Evolutionary conservation across 2,888 invertebrate species (phyloP), one percentile per base, ranked within the genome.

Genomic region (Graphium colonna): DNA sequence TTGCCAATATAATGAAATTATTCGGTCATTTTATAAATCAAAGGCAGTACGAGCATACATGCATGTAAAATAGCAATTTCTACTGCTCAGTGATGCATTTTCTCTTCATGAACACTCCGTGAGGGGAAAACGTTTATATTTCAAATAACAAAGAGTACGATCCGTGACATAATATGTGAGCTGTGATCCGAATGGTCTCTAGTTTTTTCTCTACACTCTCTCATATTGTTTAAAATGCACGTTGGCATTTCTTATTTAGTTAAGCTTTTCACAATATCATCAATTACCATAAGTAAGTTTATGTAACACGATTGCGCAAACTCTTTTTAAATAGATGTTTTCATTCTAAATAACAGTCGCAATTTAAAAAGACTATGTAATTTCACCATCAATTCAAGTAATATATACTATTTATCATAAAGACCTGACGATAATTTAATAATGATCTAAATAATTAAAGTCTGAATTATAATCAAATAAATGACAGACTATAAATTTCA

Each of bases 1-100:
- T 36, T 40, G 56, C 54, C 55, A 60, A 59, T 53, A 52, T 57
- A 52, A 59, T 50, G 58, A 60, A 60, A 56, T 57, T 60, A 60
- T 59, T 56, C 51, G 36, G 56, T 51, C 52, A 44, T 38, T 58
- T 53, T 58, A 57, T 57, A 44, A 61, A 69, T 52, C 65, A 60
- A 61, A 70, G 62, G 69, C 71, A 69, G 63, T 65, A 67, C 60
- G 67, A 54, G 74, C 75, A 77, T 79, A 75, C 71, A 78, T 73
- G 77, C 77, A 84, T 82, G 78, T 72, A 77, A 78, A 82, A 73
- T 71, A 67, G 71, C 67, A 67, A 79, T 87, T 88, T 88, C 88
- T 87, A 85, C 86, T 85, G 67, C 78, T 85, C 80, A 77, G 64
- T 65, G 71, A 84, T 82, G 79, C 85, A 79, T 76, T 86, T 85